Base-by-base conservation (phyloP, 2,888 invertebrate species). In the Tridacna gigas region DNA sequence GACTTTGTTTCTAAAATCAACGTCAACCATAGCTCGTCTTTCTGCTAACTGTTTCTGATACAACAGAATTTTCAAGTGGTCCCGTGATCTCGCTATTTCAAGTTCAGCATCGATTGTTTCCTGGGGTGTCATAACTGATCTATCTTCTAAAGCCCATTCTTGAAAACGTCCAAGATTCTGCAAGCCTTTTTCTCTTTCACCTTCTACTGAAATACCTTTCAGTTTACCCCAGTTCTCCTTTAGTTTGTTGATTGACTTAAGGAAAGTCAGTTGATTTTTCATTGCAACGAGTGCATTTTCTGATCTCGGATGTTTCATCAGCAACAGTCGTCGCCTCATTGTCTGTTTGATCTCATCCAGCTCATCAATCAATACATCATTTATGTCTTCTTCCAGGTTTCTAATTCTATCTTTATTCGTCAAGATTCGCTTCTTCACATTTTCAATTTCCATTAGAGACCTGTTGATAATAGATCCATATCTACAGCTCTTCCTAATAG, bases 401-500 rank as follows among this genome's bases (percentile, higher is more conserved):
- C 61, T 22, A n/a, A 89, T 75, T n/a, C 74, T 84, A 12, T 63
- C 26, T 47, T 73, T 76, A 56, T 86, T 85, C 0, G 85, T 86
- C 25, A 86, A 66, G 0, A 90, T 69, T 60, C 65, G 83, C 61
- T 48, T 79, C 86, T 93, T 93, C 0, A 95, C 94, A 15, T 86
- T 73, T 80, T 93, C 91, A 28, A 95, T 94, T 79, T 95, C 94
- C 28, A 80, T 74, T 9, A 94, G 88, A 5, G 91, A 95, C 95
- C 77, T 80, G 81, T 95, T 95, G 9, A 96, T 95, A 2, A 95
- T 88, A 82, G 96, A 95, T 80, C 96, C 96, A 93, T 96, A 97
- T 22, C 96, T 95, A 67, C 95, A 94, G 0, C 96, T 96, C 89
- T 95, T 96, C n/a, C 96, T 94, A 18, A 97, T 96, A 0, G 96